Percentiles rank a stretch among this genome's conserved stretches.
Conservation (phyloP, 2,797 vertebrate species). For the Platyrinchus mystaceus region DNA sequence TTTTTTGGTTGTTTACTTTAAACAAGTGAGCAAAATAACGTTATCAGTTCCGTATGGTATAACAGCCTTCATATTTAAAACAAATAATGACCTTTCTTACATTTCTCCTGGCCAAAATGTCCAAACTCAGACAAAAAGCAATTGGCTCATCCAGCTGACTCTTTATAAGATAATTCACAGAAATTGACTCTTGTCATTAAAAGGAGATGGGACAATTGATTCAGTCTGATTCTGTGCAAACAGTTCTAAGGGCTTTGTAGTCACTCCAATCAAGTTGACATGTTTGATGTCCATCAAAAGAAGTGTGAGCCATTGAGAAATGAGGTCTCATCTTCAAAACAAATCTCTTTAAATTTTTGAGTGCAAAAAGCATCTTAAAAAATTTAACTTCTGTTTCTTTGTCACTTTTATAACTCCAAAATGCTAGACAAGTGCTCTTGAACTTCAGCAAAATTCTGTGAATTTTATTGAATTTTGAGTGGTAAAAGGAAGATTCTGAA, state of each 20-base stretch:
- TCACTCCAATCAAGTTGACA: background rate
- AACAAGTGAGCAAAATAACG: background rate
- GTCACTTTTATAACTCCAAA: constrained; percentile 1
- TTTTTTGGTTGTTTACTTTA: background rate
- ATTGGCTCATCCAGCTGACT: background rate
- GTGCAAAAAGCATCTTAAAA: constrained; percentile 63
- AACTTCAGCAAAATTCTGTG: background rate
- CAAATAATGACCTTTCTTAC: background rate
- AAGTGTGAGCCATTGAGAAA: constrained; percentile 51
- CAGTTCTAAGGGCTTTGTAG: background rate
- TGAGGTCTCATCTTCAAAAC: background rate
- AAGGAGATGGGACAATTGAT: background rate
- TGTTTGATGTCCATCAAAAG: constrained; percentile 5
- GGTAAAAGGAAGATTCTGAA: background rate
- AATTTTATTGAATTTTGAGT: background rate
- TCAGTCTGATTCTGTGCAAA: background rate
- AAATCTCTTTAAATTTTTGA: background rate
- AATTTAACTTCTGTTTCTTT: constrained; percentile 20
- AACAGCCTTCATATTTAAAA: background rate
- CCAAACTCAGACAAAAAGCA: background rate
- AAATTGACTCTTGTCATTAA: background rate
- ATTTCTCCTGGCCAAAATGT: background rate
- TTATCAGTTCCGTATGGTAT: background rate
- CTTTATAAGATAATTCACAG: background rate
- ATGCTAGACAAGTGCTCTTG: background rate